These are phyloP conservation scores for Acanthosepion esculentum DNA, from an alignment of 2,888 invertebrate species.

Conservation along the genomic window DNA sequence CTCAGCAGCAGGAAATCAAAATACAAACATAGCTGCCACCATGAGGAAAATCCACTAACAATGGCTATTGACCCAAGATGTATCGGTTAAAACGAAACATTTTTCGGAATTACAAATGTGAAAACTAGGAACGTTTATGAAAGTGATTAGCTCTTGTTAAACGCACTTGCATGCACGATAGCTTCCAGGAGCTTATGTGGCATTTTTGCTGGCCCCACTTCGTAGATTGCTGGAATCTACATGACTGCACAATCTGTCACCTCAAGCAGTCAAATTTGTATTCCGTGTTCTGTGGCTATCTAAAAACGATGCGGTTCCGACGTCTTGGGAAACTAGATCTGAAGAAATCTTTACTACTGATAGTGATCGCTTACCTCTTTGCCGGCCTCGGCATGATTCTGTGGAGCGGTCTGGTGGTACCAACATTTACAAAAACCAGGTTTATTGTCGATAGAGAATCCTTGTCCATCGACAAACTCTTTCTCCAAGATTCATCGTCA, in stretches of 20 bases:
- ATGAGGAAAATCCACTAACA: not conserved
- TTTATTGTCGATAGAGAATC: not conserved
- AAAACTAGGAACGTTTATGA: no score
- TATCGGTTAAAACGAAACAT: not conserved
- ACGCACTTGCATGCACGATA: not conserved
- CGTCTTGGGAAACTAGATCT: not conserved
- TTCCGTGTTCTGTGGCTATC: not conserved
- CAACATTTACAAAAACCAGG: not conserved
- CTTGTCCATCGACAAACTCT: constrained; percentile 2
- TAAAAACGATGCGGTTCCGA: constrained; percentile 35
- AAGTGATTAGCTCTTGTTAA: not conserved
- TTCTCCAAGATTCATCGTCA: constrained; percentile 37
- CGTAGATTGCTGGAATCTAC: not conserved
- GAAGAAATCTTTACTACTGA: constrained; percentile 34
- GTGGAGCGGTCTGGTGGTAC: constrained; percentile 42
- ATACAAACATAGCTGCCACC: no score
- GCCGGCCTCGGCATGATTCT: constrained; percentile 40
- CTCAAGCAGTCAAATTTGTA: not conserved
- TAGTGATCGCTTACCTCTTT: constrained; percentile 34
- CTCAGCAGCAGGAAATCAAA: no score
- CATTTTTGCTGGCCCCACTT: not conserved
- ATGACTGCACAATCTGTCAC: constrained; percentile 24
- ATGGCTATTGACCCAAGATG: not conserved
- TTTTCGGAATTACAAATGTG: not conserved
- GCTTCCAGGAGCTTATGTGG: not conserved